Evolutionary conservation across 53 echinoderm and acorn worm genomes (phyloP), one percentile per base, ranked within the genome.

Genomic region (Holothuria scabra): DNA sequence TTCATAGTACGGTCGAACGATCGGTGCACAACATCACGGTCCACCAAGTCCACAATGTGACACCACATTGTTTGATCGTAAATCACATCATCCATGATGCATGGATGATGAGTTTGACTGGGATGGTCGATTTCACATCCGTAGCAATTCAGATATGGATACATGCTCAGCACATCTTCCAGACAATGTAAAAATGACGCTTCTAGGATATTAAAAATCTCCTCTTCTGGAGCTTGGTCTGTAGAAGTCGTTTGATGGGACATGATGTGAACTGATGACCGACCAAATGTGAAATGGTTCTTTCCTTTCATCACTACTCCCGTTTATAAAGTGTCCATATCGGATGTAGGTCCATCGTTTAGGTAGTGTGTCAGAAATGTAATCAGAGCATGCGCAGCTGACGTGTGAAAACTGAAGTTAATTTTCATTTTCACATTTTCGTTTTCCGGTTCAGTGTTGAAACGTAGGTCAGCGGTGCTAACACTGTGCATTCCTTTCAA

Each of bases 121-220:
- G 68, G 68, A 18, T 68, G 68, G 22, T 68, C 16, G 6, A 68
- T 30, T 32, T 68, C 37, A 34, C 68, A 68, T 3, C 68, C 68
- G 68, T 68, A 33, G 16, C 68, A 68, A 33, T 25, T 25, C 66
- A 23, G 19, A 10, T 25, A 22, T 16, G 1, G 24, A 66, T 22
- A 66, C 0, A 26, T 28, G 12, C 14, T 66, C 4, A 66, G 22
- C 0, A 26, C 66, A 66, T 66, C 66, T 12, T 66, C 66, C 24
- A 66, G 28, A 23, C 66, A 66, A 12, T 66, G 66, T 66, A 14
- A 66, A 66, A 66, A n/a, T 16, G 66, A 66, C 12, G 66, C 66
- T 26, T 66, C 66, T 0, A 66, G 28, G 66, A 66, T 32, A 0
- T 66, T 66, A 12, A 22, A 66, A 23, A n/a, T 66, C n/a, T 8